These are phyloP conservation scores for Heliconius cydno DNA, from an alignment of 2,888 invertebrate genomes.

Conservation along the genomic window DNA sequence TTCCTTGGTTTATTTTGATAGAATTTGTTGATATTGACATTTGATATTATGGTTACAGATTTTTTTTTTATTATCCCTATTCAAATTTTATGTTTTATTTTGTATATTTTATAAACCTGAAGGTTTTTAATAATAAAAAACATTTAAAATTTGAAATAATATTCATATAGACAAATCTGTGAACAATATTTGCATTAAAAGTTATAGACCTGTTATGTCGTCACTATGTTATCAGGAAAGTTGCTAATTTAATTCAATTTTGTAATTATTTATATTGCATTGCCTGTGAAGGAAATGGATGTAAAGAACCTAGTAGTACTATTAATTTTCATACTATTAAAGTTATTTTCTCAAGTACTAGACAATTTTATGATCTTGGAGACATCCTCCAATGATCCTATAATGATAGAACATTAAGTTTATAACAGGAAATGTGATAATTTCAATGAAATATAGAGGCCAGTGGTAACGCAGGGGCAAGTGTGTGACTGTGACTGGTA, in stretches of 20 bases:
- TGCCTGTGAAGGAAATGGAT: constrained; percentile 6
- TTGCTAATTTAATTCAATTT: constrained; percentile 23
- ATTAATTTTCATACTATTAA: constrained; percentile 18
- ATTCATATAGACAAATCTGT: too few relatives aligned
- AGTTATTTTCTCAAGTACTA: constrained; percentile 23
- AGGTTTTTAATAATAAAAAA: too few relatives aligned
- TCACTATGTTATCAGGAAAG: neutral
- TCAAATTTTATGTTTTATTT: too few relatives aligned
- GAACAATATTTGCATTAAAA: too few relatives aligned
- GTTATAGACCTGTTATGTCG: neutral
- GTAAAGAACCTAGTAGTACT: constrained; percentile 16
- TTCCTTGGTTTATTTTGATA: too few relatives aligned
- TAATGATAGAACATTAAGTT: neutral
- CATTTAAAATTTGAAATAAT: too few relatives aligned
- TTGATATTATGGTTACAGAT: too few relatives aligned
- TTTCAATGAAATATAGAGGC: neutral
- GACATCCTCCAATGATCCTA: constrained; percentile 6
- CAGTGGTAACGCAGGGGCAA: too few relatives aligned
- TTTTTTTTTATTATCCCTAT: too few relatives aligned
- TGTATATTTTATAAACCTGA: too few relatives aligned
- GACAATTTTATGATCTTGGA: constrained; percentile 32
- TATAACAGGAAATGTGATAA: constrained; percentile 9
- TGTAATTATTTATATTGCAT: constrained; percentile 6
- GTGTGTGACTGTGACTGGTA: too few relatives aligned
- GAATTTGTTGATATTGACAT: too few relatives aligned